These are phyloP conservation scores for Hippoglossus hippoglossus DNA, from an alignment of 2,797 vertebrate genomes.

Conservation along the genomic window DNA sequence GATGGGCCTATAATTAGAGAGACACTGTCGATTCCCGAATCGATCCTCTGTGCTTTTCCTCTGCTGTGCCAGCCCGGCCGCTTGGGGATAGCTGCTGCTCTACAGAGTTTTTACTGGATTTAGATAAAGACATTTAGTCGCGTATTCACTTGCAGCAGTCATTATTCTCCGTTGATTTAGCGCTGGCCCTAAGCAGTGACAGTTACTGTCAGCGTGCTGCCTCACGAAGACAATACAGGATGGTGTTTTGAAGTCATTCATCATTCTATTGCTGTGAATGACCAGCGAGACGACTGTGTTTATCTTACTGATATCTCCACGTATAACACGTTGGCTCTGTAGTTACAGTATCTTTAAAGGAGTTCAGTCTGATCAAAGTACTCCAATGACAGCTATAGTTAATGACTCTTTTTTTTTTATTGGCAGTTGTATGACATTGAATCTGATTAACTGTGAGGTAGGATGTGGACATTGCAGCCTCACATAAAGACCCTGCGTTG, in stretches of 20 bases:
- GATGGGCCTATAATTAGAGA: conserved; percentile 57
- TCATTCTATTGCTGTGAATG: background rate
- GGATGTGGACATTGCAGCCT: background rate
- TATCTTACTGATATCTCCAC: background rate
- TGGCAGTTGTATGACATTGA: background rate
- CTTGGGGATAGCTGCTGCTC: conserved; percentile 33
- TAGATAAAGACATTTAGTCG: conserved; percentile 43
- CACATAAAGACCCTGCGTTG: no score
- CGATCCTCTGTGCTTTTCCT: conserved; percentile 54
- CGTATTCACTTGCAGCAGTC: conserved; percentile 17
- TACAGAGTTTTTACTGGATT: conserved; percentile 28
- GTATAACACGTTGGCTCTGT: background rate
- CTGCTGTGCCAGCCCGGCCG: conserved; percentile 27
- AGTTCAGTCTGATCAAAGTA: background rate
- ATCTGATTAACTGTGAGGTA: no score
- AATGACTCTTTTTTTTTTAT: background rate
- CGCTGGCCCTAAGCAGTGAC: conserved; percentile 1
- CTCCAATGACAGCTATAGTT: background rate
- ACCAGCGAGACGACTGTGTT: background rate
- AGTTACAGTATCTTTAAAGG: background rate
- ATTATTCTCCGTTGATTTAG: conserved; percentile 41
- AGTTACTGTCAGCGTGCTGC: conserved; percentile 1
- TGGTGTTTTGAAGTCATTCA: conserved; percentile 1
- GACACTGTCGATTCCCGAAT: conserved; percentile 60
- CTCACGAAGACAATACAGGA: background rate